Percentiles rank a stretch among this genome's conserved stretches.
Conservation (phyloP, 1,140 invertebrate genomes). For the Bombyx mori region DNA sequence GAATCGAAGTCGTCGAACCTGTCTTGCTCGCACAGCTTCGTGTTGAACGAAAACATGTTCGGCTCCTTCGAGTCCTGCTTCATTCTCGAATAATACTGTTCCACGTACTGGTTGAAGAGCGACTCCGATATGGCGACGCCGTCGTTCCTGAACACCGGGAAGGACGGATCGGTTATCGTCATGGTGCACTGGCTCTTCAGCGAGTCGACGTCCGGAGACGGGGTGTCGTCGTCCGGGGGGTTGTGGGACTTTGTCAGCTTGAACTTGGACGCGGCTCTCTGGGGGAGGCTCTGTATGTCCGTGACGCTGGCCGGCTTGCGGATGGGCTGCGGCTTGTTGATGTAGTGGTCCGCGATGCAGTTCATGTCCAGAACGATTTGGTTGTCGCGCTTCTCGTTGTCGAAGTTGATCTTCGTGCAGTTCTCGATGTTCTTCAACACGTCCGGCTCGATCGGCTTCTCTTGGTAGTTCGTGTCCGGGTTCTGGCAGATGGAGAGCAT, state of each 20-base stretch:
- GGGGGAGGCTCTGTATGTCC: constrained; percentile 71
- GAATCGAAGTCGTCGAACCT: constrained; percentile 68
- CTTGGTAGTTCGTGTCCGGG: constrained; percentile 53
- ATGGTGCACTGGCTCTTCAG: constrained; percentile 65
- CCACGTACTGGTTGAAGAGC: constrained; percentile 79
- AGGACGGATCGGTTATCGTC: constrained; percentile 83
- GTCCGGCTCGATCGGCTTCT: constrained; percentile 52
- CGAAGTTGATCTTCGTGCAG: constrained; percentile 31
- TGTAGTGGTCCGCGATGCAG: constrained; percentile 61
- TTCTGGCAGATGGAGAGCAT: constrained; percentile 79
- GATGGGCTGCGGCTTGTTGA: constrained; percentile 58
- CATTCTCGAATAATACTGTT: constrained; percentile 71
- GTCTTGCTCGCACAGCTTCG: constrained; percentile 50
- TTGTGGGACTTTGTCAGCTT: constrained; percentile 60
- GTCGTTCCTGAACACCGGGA: constrained; percentile 81
- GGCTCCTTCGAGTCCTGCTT: constrained; percentile 62
- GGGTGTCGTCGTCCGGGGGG: constrained; percentile 45
- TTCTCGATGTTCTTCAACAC: constrained; percentile 54
- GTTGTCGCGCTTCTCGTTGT: constrained; percentile 52
- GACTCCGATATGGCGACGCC: constrained; percentile 80
- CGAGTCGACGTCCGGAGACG: constrained; percentile 47
- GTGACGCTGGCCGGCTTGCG: constrained; percentile 65
- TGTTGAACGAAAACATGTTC: constrained; percentile 64
- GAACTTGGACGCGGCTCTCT: constrained; percentile 62
- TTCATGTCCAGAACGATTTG: constrained; percentile 52